Evolutionary conservation across 2,888 invertebrate genomes (phyloP), one percentile per base, ranked within the genome.

Genomic region (Drosophila dives): DNA sequence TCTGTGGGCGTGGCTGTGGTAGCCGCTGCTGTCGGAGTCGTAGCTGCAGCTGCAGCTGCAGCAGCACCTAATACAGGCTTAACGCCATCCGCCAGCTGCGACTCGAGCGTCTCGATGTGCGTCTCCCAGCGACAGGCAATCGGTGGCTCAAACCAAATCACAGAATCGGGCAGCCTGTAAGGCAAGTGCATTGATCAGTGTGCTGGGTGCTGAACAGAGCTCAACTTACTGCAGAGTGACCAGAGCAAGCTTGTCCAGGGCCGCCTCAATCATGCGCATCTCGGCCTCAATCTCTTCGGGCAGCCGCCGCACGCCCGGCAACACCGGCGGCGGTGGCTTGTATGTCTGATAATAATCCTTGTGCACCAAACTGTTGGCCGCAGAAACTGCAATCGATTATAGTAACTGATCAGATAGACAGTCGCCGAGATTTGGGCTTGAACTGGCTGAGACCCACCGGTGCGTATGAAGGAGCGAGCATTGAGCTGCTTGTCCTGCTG

Each of bases 231-330:
- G 95, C 23, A 97, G 94, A 33, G 95, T 95, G 17, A 97, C 94
- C 10, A 95, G 92, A 0, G 95, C 95, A 26, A 97, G 93, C 76
- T 95, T 96, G 84, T 97, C 96, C 89, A 97, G 94, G 58, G 96
- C 96, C 3, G 94, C 94, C 82, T 97, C 97, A 32, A 96, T 94
- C 80, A 94, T 94, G 89, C 95, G 96, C 91, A 96, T 95, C 91
- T 97, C 97, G 0, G 95, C 95, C 86, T 97, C 97, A 32, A 97
- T 96, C 89, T 97, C 96, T 93, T 97, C 97, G 0, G 97, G 97
- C 29, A 95, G 94, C 53, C 96, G 94, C 7, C 95, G 95, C 5
- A 95, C 94, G 0, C 96, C 96, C 0, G 95, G 94, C 3, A 95
- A 94, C 0, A 95, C 94, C 0, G 95, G 95, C 0, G 95, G 94